Conservation (phyloP, 1,140 invertebrate genomes). For the Anthonomus grandis region DNA sequence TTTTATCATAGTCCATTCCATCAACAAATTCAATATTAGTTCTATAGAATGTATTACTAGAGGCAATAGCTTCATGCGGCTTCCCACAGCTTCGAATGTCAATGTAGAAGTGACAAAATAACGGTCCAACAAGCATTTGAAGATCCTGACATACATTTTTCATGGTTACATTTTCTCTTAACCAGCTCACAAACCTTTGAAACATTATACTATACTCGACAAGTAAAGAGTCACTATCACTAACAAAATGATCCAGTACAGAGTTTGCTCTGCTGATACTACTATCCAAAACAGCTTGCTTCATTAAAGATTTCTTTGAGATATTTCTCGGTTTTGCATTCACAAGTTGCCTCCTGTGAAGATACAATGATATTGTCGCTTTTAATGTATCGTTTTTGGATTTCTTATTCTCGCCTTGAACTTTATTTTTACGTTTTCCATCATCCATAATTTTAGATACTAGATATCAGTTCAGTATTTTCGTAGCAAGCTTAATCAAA, state of each 20-base stretch:
- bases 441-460: constrained; percentile 35
- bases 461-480: no score
- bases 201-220: constrained; percentile 41
- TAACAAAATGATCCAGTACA: constrained; percentile 41
- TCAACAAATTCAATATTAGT: constrained; percentile 35
- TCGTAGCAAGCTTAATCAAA: no score
- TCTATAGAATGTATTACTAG: constrained; percentile 35
- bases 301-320: constrained; percentile 10
- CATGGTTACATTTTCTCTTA: constrained; percentile 36
- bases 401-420: constrained; percentile 34
- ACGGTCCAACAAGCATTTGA: constrained; percentile 37
- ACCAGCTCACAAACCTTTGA: constrained; percentile 41
- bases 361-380: constrained; percentile 36
- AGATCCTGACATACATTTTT: constrained; percentile 37
- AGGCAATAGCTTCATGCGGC: constrained; percentile 31
- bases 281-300: constrained; percentile 10
- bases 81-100: constrained; percentile 40
- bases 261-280: constrained; percentile 38
- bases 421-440: constrained; percentile 32
- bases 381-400: constrained; percentile 37
- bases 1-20: constrained; percentile 39
- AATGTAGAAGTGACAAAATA: constrained; percentile 46
- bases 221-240: constrained; percentile 37
- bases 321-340: constrained; percentile 16
- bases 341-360: constrained; percentile 40